Conservation (phyloP, 2,797 vertebrate species). For the Philypnodon macrostomus region DNA sequence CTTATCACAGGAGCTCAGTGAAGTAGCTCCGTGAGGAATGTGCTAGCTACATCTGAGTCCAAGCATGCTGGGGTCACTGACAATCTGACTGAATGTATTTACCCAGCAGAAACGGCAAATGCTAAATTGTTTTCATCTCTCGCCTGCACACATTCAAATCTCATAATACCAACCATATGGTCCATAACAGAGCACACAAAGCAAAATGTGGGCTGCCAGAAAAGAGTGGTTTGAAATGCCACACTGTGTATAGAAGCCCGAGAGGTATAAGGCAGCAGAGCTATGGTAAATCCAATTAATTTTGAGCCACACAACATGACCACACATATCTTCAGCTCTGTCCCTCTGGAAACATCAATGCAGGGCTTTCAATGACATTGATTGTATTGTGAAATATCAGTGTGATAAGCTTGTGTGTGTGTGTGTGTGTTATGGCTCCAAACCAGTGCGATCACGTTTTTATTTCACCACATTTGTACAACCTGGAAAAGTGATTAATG, state of each 20-base stretch:
- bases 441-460: too few species aligned
- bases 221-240: slow-evolving; percentile 32
- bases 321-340: slow-evolving; percentile 18
- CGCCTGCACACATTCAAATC: slow-evolving; percentile 56
- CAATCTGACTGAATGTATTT: slow-evolving; percentile 50
- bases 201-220: slow-evolving; percentile 23
- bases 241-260: slow-evolving; percentile 24
- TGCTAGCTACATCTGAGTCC: slow-evolving; percentile 33
- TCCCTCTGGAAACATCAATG: slow-evolving; percentile 25
- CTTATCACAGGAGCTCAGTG: slow-evolving; percentile 29
- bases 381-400: slow-evolving; percentile 11
- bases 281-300: slow-evolving; percentile 45
- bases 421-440: slow-evolving; percentile 4
- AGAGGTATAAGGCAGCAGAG: slow-evolving; percentile 16
- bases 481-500: not conserved
- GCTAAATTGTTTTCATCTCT: slow-evolving; percentile 51
- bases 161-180: slow-evolving; percentile 68
- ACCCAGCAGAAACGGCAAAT: too few species aligned
- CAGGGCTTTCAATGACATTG: slow-evolving; percentile 17
- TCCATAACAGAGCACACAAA: not conserved
- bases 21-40: slow-evolving; percentile 55
- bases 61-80: slow-evolving; percentile 36
- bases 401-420: not conserved
- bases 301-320: slow-evolving; percentile 32
- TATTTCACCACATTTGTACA: too few species aligned